A percentile compares a stretch with the other conserved stretches of the same genome.
These are phyloP conservation scores for Limnephilus auricula DNA, from an alignment of 2,888 invertebrate genomes.

Conservation along the genomic window DNA sequence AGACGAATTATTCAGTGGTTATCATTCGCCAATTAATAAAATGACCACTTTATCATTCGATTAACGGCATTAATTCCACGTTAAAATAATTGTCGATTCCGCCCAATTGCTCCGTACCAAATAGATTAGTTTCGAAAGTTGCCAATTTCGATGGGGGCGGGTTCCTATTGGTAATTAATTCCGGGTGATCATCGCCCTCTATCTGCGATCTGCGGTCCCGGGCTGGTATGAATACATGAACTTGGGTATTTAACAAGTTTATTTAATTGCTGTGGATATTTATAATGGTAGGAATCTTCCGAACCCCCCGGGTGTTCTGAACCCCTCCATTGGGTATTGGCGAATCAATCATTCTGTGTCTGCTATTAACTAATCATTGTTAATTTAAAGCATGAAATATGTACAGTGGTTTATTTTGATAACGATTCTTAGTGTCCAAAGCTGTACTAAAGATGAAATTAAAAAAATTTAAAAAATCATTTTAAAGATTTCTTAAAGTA, in stretches of 20 bases:
- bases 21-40: conserved; percentile 16
- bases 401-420: neutral
- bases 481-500: too few relatives aligned
- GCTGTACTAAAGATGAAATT: too few relatives aligned
- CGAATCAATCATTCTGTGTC: neutral
- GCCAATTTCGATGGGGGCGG: conserved; percentile 20
- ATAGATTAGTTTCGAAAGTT: conserved; percentile 45
- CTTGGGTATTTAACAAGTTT: conserved; percentile 42
- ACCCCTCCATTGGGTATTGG: neutral
- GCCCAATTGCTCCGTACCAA: conserved; percentile 33
- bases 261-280: conserved; percentile 37
- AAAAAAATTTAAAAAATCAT: too few relatives aligned
- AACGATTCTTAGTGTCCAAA: neutral
- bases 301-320: neutral
- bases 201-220: conserved; percentile 45
- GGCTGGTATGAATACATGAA: conserved; percentile 39
- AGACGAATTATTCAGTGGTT: conserved; percentile 2
- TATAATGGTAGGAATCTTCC: conserved; percentile 6
- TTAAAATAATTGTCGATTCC: conserved; percentile 48
- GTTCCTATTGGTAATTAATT: conserved; percentile 42
- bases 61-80: conserved; percentile 32
- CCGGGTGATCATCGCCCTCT: conserved; percentile 38
- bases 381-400: neutral
- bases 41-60: conserved; percentile 36
- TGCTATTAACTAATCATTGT: neutral